phyloP scores from a whole-genome alignment of 2,888 invertebrate species.

The Eucera pruinosa region DNA sequence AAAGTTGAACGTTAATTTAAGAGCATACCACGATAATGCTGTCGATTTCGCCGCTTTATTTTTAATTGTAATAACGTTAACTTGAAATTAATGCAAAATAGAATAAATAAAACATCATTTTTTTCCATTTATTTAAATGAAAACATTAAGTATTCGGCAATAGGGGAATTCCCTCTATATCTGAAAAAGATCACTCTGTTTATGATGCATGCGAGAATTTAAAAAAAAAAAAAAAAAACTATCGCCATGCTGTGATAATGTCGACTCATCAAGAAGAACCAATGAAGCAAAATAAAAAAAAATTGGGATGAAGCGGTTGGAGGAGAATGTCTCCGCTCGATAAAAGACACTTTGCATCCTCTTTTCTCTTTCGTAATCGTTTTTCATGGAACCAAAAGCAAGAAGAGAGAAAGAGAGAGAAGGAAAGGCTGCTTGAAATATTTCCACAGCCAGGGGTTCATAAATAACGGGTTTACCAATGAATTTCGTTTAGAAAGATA shows the following conservation, averaged over 20 bases:
- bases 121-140: no score
- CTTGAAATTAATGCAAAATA: no score
- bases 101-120: no score
- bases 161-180: no score
- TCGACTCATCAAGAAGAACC: neutral
- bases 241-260: slow-evolving; percentile 30
- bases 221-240: no score
- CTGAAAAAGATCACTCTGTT: neutral
- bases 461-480: slow-evolving; percentile 52
- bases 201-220: slow-evolving; percentile 19
- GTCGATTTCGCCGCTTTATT: no score
- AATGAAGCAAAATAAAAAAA: slow-evolving; percentile 1
- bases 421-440: slow-evolving; percentile 39
- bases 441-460: slow-evolving; percentile 43
- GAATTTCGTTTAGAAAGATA: slow-evolving; percentile 41
- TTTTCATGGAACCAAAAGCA: neutral
- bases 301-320: slow-evolving; percentile 23
- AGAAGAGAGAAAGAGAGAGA: neutral
- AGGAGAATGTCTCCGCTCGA: slow-evolving; percentile 53
- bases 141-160: no score
- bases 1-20: no score
- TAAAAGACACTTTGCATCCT: slow-evolving; percentile 53
- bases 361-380: slow-evolving; percentile 13
- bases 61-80: no score
- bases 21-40: no score